Conservation (phyloP, 2,888 invertebrate species). For the Brachyopa scutellaris region DNA sequence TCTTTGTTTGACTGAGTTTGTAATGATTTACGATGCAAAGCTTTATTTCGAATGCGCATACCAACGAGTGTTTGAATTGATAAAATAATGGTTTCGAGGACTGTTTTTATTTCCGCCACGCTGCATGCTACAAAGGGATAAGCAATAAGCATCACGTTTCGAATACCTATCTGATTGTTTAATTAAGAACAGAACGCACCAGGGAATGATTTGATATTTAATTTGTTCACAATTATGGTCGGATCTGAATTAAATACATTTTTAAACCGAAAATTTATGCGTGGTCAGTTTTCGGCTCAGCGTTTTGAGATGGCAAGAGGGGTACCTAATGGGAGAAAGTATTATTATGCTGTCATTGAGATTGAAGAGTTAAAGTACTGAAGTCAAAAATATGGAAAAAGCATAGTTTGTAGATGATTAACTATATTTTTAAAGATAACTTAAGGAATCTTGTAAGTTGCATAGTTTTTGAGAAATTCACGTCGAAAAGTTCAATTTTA, state of each 20-base stretch:
- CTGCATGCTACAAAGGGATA: conserved; percentile 46
- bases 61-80: too few relatives aligned
- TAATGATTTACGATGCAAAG: background rate
- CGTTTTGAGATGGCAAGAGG: background rate
- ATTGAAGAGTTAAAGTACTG: too few relatives aligned
- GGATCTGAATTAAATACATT: conserved; percentile 8
- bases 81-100: too few relatives aligned
- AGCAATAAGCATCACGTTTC: conserved; percentile 10
- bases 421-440: too few relatives aligned
- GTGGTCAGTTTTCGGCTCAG: conserved; percentile 35
- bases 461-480: too few relatives aligned
- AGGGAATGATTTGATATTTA: conserved; percentile 1
- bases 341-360: conserved; percentile 43
- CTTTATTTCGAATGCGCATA: background rate
- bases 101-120: background rate
- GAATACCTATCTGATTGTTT: conserved; percentile 27
- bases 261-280: conserved; percentile 32
- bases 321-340: conserved; percentile 47
- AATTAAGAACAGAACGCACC: conserved; percentile 14
- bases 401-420: too few relatives aligned
- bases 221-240: conserved; percentile 14
- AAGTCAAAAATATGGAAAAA: too few relatives aligned
- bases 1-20: background rate
- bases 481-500: too few relatives aligned
- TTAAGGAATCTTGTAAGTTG: too few relatives aligned